phyloP scores from a whole-genome alignment of 92 coral and sea anemone species.

The Porites evermanni region DNA sequence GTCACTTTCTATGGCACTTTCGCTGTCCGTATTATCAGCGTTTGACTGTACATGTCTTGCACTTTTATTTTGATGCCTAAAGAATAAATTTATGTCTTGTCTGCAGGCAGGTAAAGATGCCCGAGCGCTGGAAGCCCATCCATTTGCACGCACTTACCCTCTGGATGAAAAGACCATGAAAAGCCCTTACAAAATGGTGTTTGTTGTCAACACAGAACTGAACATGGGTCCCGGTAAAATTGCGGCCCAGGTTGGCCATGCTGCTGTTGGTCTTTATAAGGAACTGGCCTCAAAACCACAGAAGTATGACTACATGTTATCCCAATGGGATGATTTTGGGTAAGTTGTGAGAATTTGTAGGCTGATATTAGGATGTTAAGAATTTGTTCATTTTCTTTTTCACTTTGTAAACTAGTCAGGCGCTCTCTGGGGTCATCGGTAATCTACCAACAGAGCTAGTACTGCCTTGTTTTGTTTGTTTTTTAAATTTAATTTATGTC shows the following conservation, averaged over 20 bases:
- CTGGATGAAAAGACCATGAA: slow-evolving; percentile 36
- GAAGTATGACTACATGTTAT: slow-evolving; percentile 56
- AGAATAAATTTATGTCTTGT: neutral
- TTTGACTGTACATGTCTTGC: no score
- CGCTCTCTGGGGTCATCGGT: no score
- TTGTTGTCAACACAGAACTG: slow-evolving; percentile 83
- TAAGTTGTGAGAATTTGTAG: slow-evolving; percentile 30
- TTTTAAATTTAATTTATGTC: no score
- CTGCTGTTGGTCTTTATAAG: slow-evolving; percentile 81
- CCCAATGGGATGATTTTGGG: slow-evolving; percentile 90
- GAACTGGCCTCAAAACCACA: slow-evolving; percentile 58
- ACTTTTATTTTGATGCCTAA: no score
- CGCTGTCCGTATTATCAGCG: no score
- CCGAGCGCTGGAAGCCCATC: slow-evolving; percentile 49
- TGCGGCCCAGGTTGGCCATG: slow-evolving; percentile 95
- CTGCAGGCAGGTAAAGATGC: slow-evolving; percentile 15
- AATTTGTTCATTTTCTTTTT: neutral
- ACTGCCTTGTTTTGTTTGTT: no score
- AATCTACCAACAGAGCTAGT: no score
- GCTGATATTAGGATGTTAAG: neutral
- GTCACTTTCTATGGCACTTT: no score
- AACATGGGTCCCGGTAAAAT: slow-evolving; percentile 93
- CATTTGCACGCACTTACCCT: slow-evolving; percentile 33
- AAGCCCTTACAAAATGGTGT: slow-evolving; percentile 87
- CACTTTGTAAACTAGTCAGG: neutral